Percentiles rank a stretch among this genome's conserved stretches.
These are phyloP conservation scores for Cylloceria caligata DNA, from an alignment of 2,888 invertebrate species.

Conservation along the genomic window DNA sequence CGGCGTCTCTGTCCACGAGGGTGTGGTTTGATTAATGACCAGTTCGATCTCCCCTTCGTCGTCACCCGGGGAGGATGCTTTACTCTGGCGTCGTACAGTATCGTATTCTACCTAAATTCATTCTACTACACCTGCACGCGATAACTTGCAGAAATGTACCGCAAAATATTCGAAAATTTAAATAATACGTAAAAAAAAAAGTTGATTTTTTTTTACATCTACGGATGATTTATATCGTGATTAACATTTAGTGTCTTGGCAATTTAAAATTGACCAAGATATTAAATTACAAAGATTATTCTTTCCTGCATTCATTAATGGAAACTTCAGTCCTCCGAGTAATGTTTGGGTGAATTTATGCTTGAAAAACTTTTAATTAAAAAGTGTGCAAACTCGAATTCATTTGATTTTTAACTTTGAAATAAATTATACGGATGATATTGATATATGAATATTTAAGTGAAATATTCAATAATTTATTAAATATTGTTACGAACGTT, in stretches of 20 bases:
- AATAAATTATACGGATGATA: neutral
- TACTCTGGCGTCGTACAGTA: constrained; percentile 77
- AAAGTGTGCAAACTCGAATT: neutral
- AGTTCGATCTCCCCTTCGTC: constrained; percentile 79
- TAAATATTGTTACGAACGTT: neutral
- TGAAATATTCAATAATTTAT: neutral
- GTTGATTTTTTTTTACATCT: neutral
- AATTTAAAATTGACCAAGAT: neutral
- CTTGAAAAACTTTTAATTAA: constrained; percentile 15
- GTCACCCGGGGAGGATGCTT: constrained; percentile 77
- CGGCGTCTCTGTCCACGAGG: constrained; percentile 80
- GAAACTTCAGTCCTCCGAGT: neutral
- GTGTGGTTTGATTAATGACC: constrained; percentile 85
- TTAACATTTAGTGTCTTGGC: neutral
- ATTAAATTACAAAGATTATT: constrained; percentile 16
- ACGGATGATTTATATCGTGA: neutral
- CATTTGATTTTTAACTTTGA: neutral
- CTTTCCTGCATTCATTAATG: neutral
- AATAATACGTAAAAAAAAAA: neutral
- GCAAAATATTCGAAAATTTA: constrained; percentile 36
- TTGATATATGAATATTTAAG: too few species aligned
- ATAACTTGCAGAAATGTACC: constrained; percentile 46
- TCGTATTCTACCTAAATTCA: constrained; percentile 82
- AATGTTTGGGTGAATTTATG: neutral
- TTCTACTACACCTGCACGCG: constrained; percentile 63